Conservation (phyloP, 2,888 invertebrate species). For the Acanthosepion esculentum region DNA sequence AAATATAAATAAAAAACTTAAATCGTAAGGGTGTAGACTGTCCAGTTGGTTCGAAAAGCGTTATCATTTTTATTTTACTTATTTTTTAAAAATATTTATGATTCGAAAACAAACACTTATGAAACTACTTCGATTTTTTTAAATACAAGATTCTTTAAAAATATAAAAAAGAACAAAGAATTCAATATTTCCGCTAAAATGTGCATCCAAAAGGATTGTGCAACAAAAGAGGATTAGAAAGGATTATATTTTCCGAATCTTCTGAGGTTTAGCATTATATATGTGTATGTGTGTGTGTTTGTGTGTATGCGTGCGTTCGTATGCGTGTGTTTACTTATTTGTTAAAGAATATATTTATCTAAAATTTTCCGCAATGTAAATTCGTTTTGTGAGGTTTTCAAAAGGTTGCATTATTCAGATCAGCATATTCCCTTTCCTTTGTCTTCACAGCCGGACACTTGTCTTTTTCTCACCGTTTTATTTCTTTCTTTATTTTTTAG, state of each 20-base stretch:
- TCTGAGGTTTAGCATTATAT: background rate
- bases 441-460: background rate
- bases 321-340: background rate
- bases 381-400: background rate
- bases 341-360: background rate
- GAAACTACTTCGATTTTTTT: background rate
- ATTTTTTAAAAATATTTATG: too few relatives aligned
- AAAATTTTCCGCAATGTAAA: background rate
- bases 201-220: background rate
- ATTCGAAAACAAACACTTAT: background rate
- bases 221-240: background rate
- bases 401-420: background rate
- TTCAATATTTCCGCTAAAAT: background rate
- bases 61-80: too few relatives aligned
- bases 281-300: background rate
- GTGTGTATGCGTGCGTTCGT: rapidly evolving
- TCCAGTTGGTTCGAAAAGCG: too few relatives aligned
- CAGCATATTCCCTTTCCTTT: background rate
- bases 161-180: background rate
- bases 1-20: too few relatives aligned
- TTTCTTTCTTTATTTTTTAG: too few relatives aligned
- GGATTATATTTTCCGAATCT: background rate
- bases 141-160: background rate
- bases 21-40: too few relatives aligned
- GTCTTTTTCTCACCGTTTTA: background rate